Percentiles rank a stretch among this genome's conserved stretches.
These are phyloP conservation scores for Luffia ferchaultella DNA, from an alignment of 2,888 invertebrate genomes.

Conservation along the genomic window DNA sequence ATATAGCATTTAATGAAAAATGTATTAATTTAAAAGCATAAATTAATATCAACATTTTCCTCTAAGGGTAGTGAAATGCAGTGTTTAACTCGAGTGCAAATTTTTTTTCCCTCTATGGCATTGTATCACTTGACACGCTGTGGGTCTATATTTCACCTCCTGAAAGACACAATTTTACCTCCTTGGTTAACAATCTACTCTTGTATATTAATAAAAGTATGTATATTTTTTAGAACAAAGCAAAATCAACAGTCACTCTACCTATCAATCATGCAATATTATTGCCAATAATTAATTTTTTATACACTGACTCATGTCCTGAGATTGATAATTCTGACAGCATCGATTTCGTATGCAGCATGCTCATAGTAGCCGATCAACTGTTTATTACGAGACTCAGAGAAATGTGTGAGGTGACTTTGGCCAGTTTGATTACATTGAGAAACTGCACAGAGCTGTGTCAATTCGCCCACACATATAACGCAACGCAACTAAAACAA, in stretches of 20 bases:
- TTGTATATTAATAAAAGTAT: not conserved
- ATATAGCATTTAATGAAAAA: too few relatives aligned
- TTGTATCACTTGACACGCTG: too few relatives aligned
- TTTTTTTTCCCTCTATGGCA: too few relatives aligned
- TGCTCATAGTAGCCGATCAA: conserved; percentile 83
- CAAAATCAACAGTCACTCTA: conserved; percentile 57
- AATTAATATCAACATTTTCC: not conserved
- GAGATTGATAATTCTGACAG: conserved; percentile 68
- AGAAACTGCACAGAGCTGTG: conserved; percentile 81
- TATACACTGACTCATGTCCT: conserved; percentile 76
- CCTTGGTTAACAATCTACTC: too few relatives aligned
- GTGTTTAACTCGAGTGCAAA: too few relatives aligned
- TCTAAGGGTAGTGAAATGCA: not conserved
- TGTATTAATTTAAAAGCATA: too few relatives aligned
- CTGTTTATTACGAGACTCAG: conserved; percentile 76
- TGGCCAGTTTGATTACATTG: conserved; percentile 72
- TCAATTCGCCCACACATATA: conserved; percentile 79
- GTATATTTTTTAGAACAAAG: conserved; percentile 52
- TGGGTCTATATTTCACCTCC: too few relatives aligned
- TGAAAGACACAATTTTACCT: too few relatives aligned
- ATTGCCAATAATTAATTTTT: conserved; percentile 74
- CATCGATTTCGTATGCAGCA: conserved; percentile 75
- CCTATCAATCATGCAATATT: conserved; percentile 70
- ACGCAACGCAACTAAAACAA: conserved; percentile 74
- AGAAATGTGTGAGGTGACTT: conserved; percentile 74